Percentiles rank a stretch among this genome's conserved stretches.
These are phyloP conservation scores for Zhuqinia jingwanae DNA, from an alignment of 2,888 invertebrate species.

Conservation along the genomic window DNA sequence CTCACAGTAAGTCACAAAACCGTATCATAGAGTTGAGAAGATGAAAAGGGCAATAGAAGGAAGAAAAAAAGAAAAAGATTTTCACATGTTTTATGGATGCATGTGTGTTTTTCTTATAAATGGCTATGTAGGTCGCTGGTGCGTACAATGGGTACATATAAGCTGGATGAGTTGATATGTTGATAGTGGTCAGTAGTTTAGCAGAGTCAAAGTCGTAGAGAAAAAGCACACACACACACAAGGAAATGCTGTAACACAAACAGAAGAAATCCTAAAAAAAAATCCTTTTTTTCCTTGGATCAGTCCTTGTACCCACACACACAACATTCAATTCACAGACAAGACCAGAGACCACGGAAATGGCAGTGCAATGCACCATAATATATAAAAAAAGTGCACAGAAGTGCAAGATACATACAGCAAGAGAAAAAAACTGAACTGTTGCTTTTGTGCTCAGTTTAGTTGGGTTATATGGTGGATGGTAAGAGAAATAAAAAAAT, in stretches of 20 bases:
- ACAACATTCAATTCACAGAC: slow-evolving; percentile 9
- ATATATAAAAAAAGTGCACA: not conserved
- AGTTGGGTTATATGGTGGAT: too few relatives aligned
- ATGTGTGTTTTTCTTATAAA: not conserved
- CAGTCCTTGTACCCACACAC: not conserved
- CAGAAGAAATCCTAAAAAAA: not conserved
- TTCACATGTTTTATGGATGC: slow-evolving; percentile 17
- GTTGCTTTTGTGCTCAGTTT: slow-evolving; percentile 3
- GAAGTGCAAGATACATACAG: not conserved
- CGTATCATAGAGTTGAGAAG: not conserved
- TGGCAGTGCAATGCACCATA: slow-evolving; percentile 2
- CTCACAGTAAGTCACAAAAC: not conserved
- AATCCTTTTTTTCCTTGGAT: slow-evolving; percentile 1
- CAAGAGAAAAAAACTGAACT: not conserved
- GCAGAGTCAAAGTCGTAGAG: slow-evolving; percentile 11
- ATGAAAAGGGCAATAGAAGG: not conserved
- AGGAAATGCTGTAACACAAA: slow-evolving; percentile 8
- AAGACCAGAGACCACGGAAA: not conserved
- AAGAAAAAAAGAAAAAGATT: not conserved
- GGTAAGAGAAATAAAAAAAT: not conserved
- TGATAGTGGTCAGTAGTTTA: slow-evolving; percentile 55
- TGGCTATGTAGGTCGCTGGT: slow-evolving; percentile 6
- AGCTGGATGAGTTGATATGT: not conserved
- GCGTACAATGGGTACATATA: not conserved
- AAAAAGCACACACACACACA: not conserved